Conservation (phyloP, 2,797 vertebrate genomes). For the Karalla daura region DNA sequence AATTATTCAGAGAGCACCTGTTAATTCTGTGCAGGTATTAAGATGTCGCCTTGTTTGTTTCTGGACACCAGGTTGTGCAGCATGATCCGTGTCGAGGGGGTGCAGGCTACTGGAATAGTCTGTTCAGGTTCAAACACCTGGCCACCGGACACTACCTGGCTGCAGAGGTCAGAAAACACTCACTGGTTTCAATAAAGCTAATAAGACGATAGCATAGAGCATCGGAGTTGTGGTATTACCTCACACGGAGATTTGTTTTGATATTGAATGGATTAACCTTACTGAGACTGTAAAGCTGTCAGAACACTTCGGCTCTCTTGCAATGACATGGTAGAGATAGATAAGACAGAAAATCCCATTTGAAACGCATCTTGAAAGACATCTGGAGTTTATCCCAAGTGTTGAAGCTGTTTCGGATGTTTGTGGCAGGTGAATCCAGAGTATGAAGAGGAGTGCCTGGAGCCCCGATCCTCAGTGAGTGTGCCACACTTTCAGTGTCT, state of each 20-base stretch:
- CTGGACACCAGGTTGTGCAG: conserved; percentile 91
- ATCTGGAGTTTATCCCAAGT: background rate
- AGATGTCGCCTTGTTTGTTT: conserved; percentile 16
- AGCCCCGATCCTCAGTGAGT: conserved; percentile 82
- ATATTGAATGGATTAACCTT: no score
- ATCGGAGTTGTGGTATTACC: no score
- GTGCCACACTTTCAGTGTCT: background rate
- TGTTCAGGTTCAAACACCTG: conserved; percentile 98
- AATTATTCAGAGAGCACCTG: background rate
- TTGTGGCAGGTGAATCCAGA: conserved; percentile 85
- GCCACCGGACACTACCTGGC: conserved; percentile 97
- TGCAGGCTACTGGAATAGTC: conserved; percentile 98
- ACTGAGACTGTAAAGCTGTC: no score
- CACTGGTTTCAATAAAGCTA: no score
- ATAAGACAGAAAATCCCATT: background rate
- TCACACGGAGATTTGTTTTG: no score
- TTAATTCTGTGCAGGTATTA: background rate
- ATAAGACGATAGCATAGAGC: no score
- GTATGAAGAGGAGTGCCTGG: conserved; percentile 84
- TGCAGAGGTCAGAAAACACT: conserved; percentile 88
- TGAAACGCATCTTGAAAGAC: background rate
- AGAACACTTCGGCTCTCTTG: no score
- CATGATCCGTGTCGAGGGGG: conserved; percentile 98
- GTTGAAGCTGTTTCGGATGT: conserved; percentile 29
- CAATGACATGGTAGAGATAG: no score